These are phyloP conservation scores for Cephus sareptanus DNA, from an alignment of 2,888 invertebrate genomes.

Conservation along the genomic window DNA sequence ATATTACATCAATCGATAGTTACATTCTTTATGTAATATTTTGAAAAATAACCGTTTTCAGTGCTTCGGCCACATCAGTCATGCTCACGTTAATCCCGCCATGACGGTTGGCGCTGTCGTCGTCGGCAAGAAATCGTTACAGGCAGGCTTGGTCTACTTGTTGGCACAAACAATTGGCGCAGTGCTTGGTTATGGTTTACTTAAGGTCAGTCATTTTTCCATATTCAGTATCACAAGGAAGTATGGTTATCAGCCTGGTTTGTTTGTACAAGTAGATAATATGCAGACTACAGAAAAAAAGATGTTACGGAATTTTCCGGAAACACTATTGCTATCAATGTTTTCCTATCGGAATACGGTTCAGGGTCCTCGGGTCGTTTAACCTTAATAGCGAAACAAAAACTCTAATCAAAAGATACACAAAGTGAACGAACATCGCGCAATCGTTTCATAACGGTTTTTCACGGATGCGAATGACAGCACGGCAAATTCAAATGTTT, in stretches of 20 bases:
- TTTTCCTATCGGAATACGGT: background rate
- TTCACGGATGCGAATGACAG: background rate
- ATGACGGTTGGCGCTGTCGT: slow-evolving; percentile 61
- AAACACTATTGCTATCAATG: background rate
- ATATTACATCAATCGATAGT: too few species aligned
- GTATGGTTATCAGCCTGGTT: background rate
- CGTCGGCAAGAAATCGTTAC: slow-evolving; percentile 57
- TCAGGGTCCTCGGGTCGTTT: background rate
- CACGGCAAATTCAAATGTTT: background rate
- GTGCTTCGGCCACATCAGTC: slow-evolving; percentile 64
- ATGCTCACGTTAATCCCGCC: slow-evolving; percentile 64
- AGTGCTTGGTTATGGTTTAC: slow-evolving; percentile 57
- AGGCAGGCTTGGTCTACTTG: slow-evolving; percentile 55
- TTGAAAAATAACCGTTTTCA: slow-evolving; percentile 35
- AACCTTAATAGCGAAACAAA: background rate
- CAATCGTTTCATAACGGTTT: background rate
- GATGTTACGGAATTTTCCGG: background rate
- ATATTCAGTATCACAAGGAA: background rate
- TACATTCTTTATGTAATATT: background rate
- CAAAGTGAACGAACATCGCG: background rate
- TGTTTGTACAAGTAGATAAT: background rate
- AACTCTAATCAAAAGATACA: background rate
- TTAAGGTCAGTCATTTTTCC: slow-evolving; percentile 54
- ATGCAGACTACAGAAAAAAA: background rate
- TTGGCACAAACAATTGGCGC: slow-evolving; percentile 59